A percentile compares a stretch with the other conserved stretches of the same genome.
phyloP scores from a whole-genome alignment of 2,797 vertebrate species.

The Hipposideros larvatus region DNA sequence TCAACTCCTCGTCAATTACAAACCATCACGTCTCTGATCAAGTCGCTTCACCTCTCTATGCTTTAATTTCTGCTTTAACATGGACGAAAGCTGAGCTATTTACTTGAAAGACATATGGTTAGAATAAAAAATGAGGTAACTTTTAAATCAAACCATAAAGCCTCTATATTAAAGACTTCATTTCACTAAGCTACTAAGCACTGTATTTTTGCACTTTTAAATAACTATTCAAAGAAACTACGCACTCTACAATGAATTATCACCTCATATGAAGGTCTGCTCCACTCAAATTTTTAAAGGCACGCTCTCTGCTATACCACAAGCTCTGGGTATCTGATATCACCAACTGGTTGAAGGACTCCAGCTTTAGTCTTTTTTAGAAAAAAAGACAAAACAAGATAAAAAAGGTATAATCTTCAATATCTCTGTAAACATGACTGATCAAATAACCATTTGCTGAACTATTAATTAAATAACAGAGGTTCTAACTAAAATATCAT shows the following conservation, averaged over 20 bases:
- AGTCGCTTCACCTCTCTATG: neutral
- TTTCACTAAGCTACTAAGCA: conserved; percentile 21
- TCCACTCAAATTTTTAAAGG: neutral
- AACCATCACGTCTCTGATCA: neutral
- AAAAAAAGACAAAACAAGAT: neutral
- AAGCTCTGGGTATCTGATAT: neutral
- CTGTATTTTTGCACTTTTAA: conserved; percentile 29
- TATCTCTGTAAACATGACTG: neutral
- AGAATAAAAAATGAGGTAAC: conserved; percentile 7
- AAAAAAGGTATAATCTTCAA: neutral
- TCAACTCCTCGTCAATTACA: conserved; percentile 32
- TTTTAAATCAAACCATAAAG: conserved; percentile 25
- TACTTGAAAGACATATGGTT: neutral
- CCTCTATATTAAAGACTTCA: neutral
- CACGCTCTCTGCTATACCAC: neutral
- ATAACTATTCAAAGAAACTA: conserved; percentile 1
- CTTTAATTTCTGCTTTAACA: neutral
- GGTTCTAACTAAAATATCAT: neutral
- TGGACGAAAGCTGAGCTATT: neutral
- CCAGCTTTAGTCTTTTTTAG: neutral
- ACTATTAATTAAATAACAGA: neutral
- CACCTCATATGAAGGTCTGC: neutral
- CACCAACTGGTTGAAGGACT: neutral
- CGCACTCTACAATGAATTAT: neutral
- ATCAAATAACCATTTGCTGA: neutral